A percentile compares a stretch with the other conserved stretches of the same genome.
Evolutionary conservation across 2,888 invertebrate species (phyloP).

Genomic region (Lithophane socia): DNA sequence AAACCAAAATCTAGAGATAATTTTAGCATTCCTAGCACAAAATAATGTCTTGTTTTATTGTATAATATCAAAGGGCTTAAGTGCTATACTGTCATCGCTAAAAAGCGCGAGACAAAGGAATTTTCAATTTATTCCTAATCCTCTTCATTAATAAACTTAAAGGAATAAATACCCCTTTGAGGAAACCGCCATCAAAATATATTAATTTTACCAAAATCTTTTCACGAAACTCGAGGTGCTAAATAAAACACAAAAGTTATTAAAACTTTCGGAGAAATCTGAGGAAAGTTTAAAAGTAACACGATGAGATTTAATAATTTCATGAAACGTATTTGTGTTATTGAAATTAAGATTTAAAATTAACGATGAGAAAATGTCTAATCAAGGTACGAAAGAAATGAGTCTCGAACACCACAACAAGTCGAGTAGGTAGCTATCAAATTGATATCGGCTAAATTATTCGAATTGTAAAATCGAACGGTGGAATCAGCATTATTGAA

Average conservation of each 20-base stretch:
- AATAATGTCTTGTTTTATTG: constrained; percentile 19
- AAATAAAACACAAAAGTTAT: constrained; percentile 66
- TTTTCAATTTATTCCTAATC: constrained; percentile 57
- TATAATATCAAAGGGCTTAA: constrained; percentile 17
- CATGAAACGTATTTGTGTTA: constrained; percentile 58
- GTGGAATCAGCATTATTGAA: constrained; percentile 60
- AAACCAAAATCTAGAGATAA: not conserved
- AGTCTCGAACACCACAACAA: constrained; percentile 4
- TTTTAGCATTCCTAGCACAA: not conserved
- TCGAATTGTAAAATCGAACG: constrained; percentile 54
- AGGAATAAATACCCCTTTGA: constrained; percentile 55
- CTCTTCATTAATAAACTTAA: constrained; percentile 59
- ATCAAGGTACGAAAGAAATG: constrained; percentile 20
- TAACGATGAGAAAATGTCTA: constrained; percentile 28
- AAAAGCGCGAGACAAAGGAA: constrained; percentile 30
- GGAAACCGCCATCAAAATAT: constrained; percentile 51
- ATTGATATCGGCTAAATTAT: constrained; percentile 56
- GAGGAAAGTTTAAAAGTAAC: constrained; percentile 58
- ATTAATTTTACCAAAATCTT: constrained; percentile 58
- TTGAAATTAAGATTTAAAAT: constrained; percentile 53
- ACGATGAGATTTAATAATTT: constrained; percentile 58
- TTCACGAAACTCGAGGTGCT: constrained; percentile 58
- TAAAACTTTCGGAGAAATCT: constrained; percentile 59
- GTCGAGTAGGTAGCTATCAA: constrained; percentile 25
- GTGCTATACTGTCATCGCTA: constrained; percentile 11